Base-by-base conservation (phyloP, 2,888 invertebrate genomes). In the Cephus pygmeus region DNA sequence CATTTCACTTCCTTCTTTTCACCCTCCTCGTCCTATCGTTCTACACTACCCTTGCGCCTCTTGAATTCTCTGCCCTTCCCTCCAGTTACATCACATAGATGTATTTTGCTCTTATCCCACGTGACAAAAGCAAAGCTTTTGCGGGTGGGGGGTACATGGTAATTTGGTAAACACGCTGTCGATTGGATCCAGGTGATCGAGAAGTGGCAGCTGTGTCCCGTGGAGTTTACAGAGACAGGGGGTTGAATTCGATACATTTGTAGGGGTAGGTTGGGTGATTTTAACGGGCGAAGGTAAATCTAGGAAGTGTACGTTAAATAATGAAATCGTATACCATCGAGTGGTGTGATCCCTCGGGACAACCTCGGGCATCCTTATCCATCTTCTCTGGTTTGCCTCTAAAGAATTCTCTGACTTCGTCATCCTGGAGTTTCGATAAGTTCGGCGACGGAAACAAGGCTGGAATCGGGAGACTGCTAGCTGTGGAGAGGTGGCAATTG, bases 401-500 rank as follows among this genome's bases (percentile, higher is more conserved):
- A 35, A 35, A 35, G 35, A 35, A 35, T 56, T 23, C 56, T 56
- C 9, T 23, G 23, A 23, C 56, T 56, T 15, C 2, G 2, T 56
- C 23, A 56, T 23, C 56, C 56, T 23, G 9, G 23, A 15, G 56
- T 9, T 56, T 23, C 56, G 23, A 56, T 9, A 56, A 56, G 56
- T 56, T 56, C 56, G 6, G 56, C 56, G 56, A 56, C 56, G 9
- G 23, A 23, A 56, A 56, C 6, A 23, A 23, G 23, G 56, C 9
- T 56, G 2, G 56, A 56, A 56, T 23, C 23, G 23, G 23, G 23
- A 56, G 56, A 23, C 56, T 76, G 81, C 69, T 80, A 79, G 80
- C 79, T 79, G 79, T 74, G 77, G 78, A 76, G 77, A 77, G 76
- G 69, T 73, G 79, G 34, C 56, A 79, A 79, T 69, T 12, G 11